phyloP scores from a whole-genome alignment of 1,140 invertebrate genomes.

The Lepidurus arcticus region DNA sequence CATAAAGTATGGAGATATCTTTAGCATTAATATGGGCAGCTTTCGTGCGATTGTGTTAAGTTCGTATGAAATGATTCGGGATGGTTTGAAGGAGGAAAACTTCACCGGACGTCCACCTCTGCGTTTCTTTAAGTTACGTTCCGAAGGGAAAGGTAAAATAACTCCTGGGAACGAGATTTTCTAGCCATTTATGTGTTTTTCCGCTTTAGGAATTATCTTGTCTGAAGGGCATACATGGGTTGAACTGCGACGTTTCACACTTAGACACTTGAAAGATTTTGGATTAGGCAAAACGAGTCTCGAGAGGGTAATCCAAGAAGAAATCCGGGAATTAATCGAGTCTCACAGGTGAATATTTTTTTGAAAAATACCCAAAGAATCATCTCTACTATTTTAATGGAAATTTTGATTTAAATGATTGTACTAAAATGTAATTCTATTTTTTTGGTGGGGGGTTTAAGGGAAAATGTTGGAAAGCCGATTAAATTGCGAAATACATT shows the following conservation, averaged over 20 bases:
- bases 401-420: not conserved
- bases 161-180: not conserved
- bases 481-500: conserved; percentile 22
- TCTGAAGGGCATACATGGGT: conserved; percentile 33
- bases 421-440: not conserved
- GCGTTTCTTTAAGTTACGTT: conserved; percentile 31
- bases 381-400: not conserved
- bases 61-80: conserved; percentile 28
- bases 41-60: conserved; percentile 36
- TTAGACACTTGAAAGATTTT: conserved; percentile 36
- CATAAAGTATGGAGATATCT: conserved; percentile 34
- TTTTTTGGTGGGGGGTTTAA: not conserved
- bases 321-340: conserved; percentile 35
- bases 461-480: conserved; percentile 7
- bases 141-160: not conserved
- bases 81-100: conserved; percentile 34
- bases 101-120: conserved; percentile 36
- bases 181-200: not conserved
- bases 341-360: conserved; percentile 24
- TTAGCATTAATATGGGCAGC: conserved; percentile 32
- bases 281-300: conserved; percentile 37
- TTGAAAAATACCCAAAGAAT: not conserved
- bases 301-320: conserved; percentile 35
- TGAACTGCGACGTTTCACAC: conserved; percentile 35
- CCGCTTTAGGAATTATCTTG: conserved; percentile 34